Conservation (phyloP, 92 coral and sea anemone species). For the Phymanthus crucifer region DNA sequence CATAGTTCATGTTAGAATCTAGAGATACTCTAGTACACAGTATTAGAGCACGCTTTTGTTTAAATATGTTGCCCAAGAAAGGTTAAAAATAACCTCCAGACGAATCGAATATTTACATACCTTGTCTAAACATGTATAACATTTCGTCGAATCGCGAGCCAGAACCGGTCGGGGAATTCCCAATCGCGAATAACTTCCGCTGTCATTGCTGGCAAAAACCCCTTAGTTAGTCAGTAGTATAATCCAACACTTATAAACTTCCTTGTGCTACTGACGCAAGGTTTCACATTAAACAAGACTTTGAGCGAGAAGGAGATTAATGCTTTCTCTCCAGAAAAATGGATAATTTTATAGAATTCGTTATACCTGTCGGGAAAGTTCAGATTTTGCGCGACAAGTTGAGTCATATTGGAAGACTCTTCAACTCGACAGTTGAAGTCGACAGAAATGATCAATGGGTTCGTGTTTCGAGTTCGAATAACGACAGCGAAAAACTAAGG, state of each 20-base stretch:
- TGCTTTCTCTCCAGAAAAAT: background rate
- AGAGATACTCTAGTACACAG: background rate
- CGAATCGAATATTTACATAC: background rate
- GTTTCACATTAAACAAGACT: conserved; percentile 1
- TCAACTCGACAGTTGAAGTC: conserved; percentile 27
- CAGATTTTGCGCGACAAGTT: conserved; percentile 34
- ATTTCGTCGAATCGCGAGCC: background rate
- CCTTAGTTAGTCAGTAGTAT: background rate
- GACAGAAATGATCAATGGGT: conserved; percentile 44
- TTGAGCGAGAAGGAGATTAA: background rate
- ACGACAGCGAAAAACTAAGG: background rate
- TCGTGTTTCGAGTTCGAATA: conserved; percentile 11
- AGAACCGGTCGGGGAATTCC: conserved; percentile 2
- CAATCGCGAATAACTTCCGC: background rate
- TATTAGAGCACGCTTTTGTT: background rate
- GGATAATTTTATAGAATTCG: conserved; percentile 52
- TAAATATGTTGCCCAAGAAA: background rate
- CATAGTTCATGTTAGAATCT: too few relatives aligned
- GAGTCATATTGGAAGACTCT: conserved; percentile 19
- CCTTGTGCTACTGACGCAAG: conserved; percentile 13
- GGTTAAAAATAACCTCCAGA: background rate
- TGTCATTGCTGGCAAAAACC: conserved; percentile 3
- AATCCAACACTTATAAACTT: conserved; percentile 4
- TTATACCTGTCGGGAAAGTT: conserved; percentile 45
- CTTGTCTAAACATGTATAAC: background rate